A percentile compares a stretch with the other conserved stretches of the same genome.
Evolutionary conservation across 2,888 invertebrate genomes (phyloP).

Genomic region (Diarsia rubi): DNA sequence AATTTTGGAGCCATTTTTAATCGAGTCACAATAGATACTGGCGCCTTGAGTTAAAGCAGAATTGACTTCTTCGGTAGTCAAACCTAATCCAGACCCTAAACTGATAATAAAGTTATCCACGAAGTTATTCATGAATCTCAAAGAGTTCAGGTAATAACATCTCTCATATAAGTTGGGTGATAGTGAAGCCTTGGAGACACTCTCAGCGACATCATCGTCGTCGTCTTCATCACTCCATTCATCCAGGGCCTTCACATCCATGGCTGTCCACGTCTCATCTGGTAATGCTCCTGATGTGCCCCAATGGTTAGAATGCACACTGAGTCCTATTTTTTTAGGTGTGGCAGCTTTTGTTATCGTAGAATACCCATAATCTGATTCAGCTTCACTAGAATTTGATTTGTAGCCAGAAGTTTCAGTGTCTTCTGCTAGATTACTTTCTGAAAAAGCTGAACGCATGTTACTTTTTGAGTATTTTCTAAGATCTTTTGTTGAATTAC

Average conservation of each 20-base stretch:
- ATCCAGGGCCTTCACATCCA: slow-evolving; percentile 83
- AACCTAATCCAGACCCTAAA: slow-evolving; percentile 91
- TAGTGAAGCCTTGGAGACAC: slow-evolving; percentile 76
- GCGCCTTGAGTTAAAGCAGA: slow-evolving; percentile 92
- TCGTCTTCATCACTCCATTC: slow-evolving; percentile 83
- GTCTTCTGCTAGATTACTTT: slow-evolving; percentile 80
- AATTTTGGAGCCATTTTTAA: slow-evolving; percentile 82
- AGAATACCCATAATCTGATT: slow-evolving; percentile 92
- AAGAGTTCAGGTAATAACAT: slow-evolving; percentile 92
- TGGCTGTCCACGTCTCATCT: slow-evolving; percentile 87
- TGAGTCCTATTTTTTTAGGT: slow-evolving; percentile 89
- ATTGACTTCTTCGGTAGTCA: slow-evolving; percentile 89
- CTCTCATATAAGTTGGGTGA: slow-evolving; percentile 84
- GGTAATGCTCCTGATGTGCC: slow-evolving; percentile 88
- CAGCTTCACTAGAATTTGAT: slow-evolving; percentile 89
- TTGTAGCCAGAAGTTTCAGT: slow-evolving; percentile 91
- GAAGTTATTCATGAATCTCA: slow-evolving; percentile 93
- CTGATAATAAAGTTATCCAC: slow-evolving; percentile 92
- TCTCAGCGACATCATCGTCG: slow-evolving; percentile 79
- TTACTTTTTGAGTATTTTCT: slow-evolving; percentile 58
- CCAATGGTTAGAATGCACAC: slow-evolving; percentile 79
- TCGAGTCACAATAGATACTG: slow-evolving; percentile 92
- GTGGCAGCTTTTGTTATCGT: slow-evolving; percentile 92
- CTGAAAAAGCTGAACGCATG: slow-evolving; percentile 63
- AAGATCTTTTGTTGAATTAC: slow-evolving; percentile 73